Base-by-base conservation (phyloP, 2,888 invertebrate species). In the Plebejus melissa region DNA sequence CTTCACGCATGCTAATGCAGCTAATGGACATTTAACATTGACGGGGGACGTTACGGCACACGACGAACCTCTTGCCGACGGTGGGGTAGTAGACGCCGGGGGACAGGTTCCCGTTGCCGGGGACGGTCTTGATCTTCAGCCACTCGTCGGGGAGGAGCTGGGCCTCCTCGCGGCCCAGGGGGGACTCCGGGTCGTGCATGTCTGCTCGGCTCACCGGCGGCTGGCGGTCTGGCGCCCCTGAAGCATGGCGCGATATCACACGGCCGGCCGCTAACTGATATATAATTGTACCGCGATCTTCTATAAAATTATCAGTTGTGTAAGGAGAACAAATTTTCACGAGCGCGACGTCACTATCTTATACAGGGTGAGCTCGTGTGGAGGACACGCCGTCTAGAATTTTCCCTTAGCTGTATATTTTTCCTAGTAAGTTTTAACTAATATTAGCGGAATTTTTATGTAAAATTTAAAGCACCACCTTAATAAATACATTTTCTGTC, bases 131-230 rank as follows among this genome's bases (percentile, higher is more conserved):
- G 79, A 91, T 86, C 89, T 93, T 93, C 81, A 91, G 90, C 94
- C 94, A 94, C 77, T 93, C 91, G 79, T 92, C 92, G 54, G 94
- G 91, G 69, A 94, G 88, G 80, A 94, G 90, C 41, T 94, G 93
- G 22, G 88, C 79, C 85, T 94, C 94, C 86, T 94, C 94, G 79
- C 91, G 92, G 83, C 88, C 87, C 81, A 86, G 85, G 79, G 94
- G 94, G 65, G 94, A 93, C 88, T 94, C 94, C 5, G 91, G 91
- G 86, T 93, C 92, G 82, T 90, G 90, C 93, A 91, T 93, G 87
- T 82, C 84, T 82, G 86, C 85, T 82, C 87, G 80, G 81, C 79
- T 86, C 86, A 85, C 84, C 83, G 81, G 83, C 83, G 80, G 84
- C 85, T 84, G 83, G 82, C 80, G 83, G 85, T 90, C 83, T 89